Percentiles rank a stretch among this genome's conserved stretches.
phyloP scores from a whole-genome alignment of 2,113 vertebrate species.

The Ornithorhynchus anatinus region DNA sequence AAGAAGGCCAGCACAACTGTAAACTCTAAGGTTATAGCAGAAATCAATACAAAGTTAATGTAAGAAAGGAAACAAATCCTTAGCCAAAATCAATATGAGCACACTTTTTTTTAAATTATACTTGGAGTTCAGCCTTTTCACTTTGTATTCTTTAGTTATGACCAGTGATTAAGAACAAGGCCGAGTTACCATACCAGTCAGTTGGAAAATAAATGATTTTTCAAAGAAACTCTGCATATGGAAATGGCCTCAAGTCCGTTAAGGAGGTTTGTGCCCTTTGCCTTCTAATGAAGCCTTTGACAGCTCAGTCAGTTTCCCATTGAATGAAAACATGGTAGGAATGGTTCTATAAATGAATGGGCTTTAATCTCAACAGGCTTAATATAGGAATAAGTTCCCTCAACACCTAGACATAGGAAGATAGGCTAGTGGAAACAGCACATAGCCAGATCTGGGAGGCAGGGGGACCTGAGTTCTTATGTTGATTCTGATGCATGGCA shows the following conservation, averaged over 20 bases:
- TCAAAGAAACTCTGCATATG: not conserved
- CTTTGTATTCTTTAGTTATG: slow-evolving; percentile 23
- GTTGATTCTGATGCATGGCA: too few species aligned
- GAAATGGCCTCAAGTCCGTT: not conserved
- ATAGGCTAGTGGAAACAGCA: too few species aligned
- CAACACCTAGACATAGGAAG: too few species aligned
- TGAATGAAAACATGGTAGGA: not conserved
- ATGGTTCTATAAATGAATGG: too few species aligned
- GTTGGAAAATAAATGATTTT: too few species aligned
- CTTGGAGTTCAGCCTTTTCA: slow-evolving; percentile 29
- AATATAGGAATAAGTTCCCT: too few species aligned
- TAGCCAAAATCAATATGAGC: slow-evolving; percentile 60
- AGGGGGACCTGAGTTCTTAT: too few species aligned
- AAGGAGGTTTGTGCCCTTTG: not conserved
- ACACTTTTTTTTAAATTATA: slow-evolving; percentile 58
- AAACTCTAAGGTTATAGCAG: slow-evolving; percentile 53
- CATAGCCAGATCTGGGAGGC: too few species aligned
- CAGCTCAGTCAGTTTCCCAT: not conserved
- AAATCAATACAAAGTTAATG: slow-evolving; percentile 66
- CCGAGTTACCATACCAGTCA: slow-evolving; percentile 13
- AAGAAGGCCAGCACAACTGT: slow-evolving; percentile 38
- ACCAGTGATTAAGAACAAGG: slow-evolving; percentile 2
- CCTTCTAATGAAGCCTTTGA: not conserved
- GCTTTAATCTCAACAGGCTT: too few species aligned
- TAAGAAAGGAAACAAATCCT: slow-evolving; percentile 67